Evolutionary conservation across 2,888 invertebrate genomes (phyloP).

Genomic region (Dasysyrphus tricinctus): DNA sequence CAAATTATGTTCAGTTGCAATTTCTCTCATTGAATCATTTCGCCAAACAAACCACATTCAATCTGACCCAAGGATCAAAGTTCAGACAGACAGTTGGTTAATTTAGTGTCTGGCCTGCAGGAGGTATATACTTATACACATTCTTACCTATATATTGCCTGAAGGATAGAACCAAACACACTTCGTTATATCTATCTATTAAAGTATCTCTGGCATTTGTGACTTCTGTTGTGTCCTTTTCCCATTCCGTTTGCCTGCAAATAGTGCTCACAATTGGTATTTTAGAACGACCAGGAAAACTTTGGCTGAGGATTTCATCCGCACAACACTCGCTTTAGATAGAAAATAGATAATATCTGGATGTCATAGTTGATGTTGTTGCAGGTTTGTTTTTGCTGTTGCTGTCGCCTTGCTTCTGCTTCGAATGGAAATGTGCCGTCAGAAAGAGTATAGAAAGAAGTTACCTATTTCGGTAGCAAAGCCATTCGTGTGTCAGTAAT

Average conservation of each 20-base stretch:
- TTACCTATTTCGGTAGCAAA: conserved; percentile 13
- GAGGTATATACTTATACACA: no score
- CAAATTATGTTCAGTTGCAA: conserved; percentile 28
- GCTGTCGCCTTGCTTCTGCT: neutral
- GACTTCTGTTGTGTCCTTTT: conserved; percentile 7
- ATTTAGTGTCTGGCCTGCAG: conserved; percentile 12
- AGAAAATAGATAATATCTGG: conserved; percentile 4
- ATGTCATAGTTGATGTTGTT: neutral
- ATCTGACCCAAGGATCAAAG: conserved; percentile 46
- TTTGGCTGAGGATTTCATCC: conserved; percentile 13
- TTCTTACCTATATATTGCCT: neutral
- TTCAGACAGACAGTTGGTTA: conserved; percentile 44
- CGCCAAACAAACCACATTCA: conserved; percentile 33
- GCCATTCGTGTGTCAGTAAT: conserved; percentile 53
- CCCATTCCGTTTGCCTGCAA: neutral
- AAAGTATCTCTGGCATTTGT: conserved; percentile 12
- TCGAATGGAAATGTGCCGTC: neutral
- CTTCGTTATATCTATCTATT: neutral
- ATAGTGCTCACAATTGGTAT: conserved; percentile 3
- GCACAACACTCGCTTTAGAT: conserved; percentile 19
- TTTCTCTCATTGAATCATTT: conserved; percentile 36
- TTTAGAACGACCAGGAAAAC: conserved; percentile 18
- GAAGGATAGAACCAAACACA: neutral
- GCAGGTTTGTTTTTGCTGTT: no score
- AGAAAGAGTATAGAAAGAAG: neutral